Percentiles rank a stretch among this genome's conserved stretches.
phyloP scores from a whole-genome alignment of 2,888 invertebrate species.

The Trypoxylon attenuatum region DNA sequence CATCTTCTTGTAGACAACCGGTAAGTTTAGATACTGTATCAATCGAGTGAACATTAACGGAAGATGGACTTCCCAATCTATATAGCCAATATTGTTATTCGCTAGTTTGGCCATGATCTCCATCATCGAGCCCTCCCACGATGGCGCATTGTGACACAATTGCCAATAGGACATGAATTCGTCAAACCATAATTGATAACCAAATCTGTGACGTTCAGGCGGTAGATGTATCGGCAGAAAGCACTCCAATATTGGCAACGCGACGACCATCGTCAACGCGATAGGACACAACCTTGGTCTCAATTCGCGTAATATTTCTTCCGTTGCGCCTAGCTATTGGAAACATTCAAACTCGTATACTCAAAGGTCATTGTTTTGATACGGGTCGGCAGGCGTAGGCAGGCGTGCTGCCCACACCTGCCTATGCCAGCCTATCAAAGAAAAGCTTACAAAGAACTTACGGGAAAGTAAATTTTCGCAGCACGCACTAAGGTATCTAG shows the following conservation, averaged over 20 bases:
- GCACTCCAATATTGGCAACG: conserved; percentile 80
- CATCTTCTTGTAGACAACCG: conserved; percentile 85
- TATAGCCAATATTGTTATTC: conserved; percentile 84
- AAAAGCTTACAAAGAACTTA: too few relatives aligned
- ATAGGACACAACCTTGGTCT: conserved; percentile 88
- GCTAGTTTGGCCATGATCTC: conserved; percentile 85
- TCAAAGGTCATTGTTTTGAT: too few relatives aligned
- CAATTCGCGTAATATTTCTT: conserved; percentile 90
- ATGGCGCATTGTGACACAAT: conserved; percentile 83
- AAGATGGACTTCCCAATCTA: conserved; percentile 91
- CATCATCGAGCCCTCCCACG: conserved; percentile 83
- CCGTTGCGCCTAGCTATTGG: conserved; percentile 82
- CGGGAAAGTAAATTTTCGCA: conserved; percentile 71
- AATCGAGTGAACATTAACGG: conserved; percentile 85
- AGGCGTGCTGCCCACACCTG: too few relatives aligned
- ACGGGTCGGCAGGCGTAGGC: too few relatives aligned
- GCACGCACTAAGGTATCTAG: conserved; percentile 59
- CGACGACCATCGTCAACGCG: conserved; percentile 76
- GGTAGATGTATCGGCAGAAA: conserved; percentile 86
- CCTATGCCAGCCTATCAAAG: too few relatives aligned
- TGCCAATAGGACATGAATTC: conserved; percentile 88
- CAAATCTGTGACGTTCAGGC: conserved; percentile 79
- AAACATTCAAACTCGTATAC: conserved; percentile 37
- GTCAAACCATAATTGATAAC: conserved; percentile 87
- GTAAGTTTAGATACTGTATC: conserved; percentile 84